These are phyloP conservation scores for Zeugodacus cucurbitae DNA, from an alignment of 1,140 invertebrate species.

Conservation along the genomic window DNA sequence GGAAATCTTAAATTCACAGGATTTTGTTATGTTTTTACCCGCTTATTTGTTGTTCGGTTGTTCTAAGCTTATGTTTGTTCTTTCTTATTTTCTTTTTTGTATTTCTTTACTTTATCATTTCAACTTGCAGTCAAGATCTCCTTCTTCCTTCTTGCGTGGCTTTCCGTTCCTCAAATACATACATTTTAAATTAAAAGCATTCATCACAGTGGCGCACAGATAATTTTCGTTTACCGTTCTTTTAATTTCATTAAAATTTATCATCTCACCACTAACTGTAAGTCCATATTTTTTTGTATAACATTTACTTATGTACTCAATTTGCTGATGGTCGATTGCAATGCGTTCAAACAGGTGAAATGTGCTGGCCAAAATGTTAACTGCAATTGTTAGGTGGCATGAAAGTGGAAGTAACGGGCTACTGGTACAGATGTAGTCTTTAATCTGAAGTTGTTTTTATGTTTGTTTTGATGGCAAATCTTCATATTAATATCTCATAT, in stretches of 20 bases:
- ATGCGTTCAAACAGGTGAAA: neutral
- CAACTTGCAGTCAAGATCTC: neutral
- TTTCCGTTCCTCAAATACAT: neutral
- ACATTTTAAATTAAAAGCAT: slow-evolving; percentile 35
- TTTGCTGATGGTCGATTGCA: slow-evolving; percentile 18
- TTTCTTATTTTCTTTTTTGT: neutral
- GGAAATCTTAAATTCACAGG: slow-evolving; percentile 26
- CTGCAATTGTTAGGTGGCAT: neutral
- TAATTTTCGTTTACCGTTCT: slow-evolving; percentile 25
- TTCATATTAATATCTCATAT: too few relatives aligned
- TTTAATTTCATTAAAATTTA: slow-evolving; percentile 34
- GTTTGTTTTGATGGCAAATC: too few relatives aligned
- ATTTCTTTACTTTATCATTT: neutral
- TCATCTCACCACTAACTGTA: slow-evolving; percentile 34
- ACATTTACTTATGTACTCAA: neutral
- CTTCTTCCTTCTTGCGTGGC: too few relatives aligned
- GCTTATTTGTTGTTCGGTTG: neutral
- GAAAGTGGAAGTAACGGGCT: neutral
- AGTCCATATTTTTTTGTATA: neutral
- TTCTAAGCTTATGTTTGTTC: neutral
- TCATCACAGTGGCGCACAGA: slow-evolving; percentile 23
- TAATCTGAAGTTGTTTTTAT: too few relatives aligned
- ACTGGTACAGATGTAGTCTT: too few relatives aligned
- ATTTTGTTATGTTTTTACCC: neutral
- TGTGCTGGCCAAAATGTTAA: neutral